Evolutionary conservation across 2,888 invertebrate species (phyloP), one percentile per base, ranked within the genome.

Genomic region (Dorcus hopei): DNA sequence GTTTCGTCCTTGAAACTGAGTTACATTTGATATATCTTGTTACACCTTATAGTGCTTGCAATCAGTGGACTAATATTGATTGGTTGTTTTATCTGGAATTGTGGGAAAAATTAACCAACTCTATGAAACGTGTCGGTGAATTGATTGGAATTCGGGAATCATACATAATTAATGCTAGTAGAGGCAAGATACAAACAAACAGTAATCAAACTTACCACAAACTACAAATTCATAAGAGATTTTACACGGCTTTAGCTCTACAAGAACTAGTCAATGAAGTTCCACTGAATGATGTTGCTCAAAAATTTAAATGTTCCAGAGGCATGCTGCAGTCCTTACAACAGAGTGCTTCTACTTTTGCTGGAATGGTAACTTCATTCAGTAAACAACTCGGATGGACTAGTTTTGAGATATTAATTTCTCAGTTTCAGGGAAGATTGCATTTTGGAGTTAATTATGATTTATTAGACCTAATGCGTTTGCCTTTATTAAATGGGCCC

Each of bases 311-410:
- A 67, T 93, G 93, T 71, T 87, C 89, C 55, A 87, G 96, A 54
- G 98, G 98, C 9, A 86, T 93, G 78, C 80, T 99, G 19, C 98
- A 99, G 80, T 88, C 92, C 57, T 82, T 99, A 33, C 98, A 99
- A 78, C 96, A 97, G 77, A 89, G 92, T 57, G 91, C 97, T 1
- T 90, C 97, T 39, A 95, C 95, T 39, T 97, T 97, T 84, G 96
- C 97, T 55, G 93, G 96, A 56, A 97, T 97, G 91, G 93, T 98
- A 1, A 95, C 96, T 3, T 88, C 93, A n/a, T 98, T 99, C 80
- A 95, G 97, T 77, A 87, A 86, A 62, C 89, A 95, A 54, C 80
- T 99, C 9, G 94, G 96, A 23, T 99, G 98, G 97, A 86, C 85
- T 64, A 93, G 90, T 74, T 83, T 99, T 71, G 92, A 96, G 76